phyloP scores from a whole-genome alignment of 2,888 invertebrate genomes.

The Sceliomorpha sp. region DNA sequence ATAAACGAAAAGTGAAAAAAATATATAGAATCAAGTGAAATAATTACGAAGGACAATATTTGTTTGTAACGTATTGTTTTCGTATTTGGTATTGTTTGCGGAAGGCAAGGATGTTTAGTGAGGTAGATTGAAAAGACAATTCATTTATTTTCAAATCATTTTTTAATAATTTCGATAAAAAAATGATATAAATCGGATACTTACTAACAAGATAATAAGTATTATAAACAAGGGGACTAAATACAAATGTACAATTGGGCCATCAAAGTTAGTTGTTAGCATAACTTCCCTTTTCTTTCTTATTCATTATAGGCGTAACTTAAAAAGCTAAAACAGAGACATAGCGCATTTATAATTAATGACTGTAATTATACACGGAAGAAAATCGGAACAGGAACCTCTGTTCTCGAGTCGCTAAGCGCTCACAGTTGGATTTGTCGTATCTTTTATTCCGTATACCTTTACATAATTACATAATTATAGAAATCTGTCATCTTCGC shows the following conservation, averaged over 20 bases:
- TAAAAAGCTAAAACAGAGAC: slow-evolving; percentile 73
- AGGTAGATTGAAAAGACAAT: slow-evolving; percentile 53
- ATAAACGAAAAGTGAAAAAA: no score
- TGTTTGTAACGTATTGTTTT: no score
- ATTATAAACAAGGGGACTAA: slow-evolving; percentile 80
- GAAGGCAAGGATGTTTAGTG: no score
- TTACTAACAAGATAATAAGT: slow-evolving; percentile 81
- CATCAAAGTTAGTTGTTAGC: slow-evolving; percentile 76
- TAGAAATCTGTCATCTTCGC: slow-evolving; percentile 54
- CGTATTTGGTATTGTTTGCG: no score
- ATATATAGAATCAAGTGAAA: no score
- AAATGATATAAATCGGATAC: slow-evolving; percentile 80
- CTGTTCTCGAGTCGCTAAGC: slow-evolving; percentile 42
- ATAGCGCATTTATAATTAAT: slow-evolving; percentile 63
- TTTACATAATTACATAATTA: slow-evolving; percentile 55
- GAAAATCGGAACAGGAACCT: slow-evolving; percentile 44
- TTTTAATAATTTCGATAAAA: slow-evolving; percentile 81
- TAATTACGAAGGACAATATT: no score
- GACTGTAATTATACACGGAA: slow-evolving; percentile 58
- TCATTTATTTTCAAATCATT: slow-evolving; percentile 77
- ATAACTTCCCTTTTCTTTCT: slow-evolving; percentile 71
- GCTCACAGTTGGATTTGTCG: slow-evolving; percentile 15
- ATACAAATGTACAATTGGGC: slow-evolving; percentile 80
- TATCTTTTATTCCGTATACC: slow-evolving; percentile 45
- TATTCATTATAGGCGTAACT: slow-evolving; percentile 72